phyloP scores from a whole-genome alignment of 1,140 invertebrate species.

The Agraylea sexmaculata region DNA sequence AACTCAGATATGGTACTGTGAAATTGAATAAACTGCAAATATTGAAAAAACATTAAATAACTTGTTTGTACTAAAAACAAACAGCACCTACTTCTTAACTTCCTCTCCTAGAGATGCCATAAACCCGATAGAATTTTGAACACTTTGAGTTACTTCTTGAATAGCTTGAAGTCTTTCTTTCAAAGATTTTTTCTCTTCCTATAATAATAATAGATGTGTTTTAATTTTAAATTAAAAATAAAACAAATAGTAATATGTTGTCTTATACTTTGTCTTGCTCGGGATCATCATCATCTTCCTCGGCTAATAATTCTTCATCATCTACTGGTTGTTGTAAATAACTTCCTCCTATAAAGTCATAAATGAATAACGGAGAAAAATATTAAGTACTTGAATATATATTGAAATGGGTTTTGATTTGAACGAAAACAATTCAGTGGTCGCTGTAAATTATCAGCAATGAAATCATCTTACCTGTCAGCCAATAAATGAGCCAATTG shows the following conservation, averaged over 20 bases:
- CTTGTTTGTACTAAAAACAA: neutral
- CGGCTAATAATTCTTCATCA: constrained; percentile 46
- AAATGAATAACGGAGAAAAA: neutral
- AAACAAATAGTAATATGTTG: constrained; percentile 7
- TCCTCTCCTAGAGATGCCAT: constrained; percentile 85
- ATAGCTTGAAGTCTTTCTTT: constrained; percentile 89
- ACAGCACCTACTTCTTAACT: constrained; percentile 73
- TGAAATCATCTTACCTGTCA: constrained; percentile 40
- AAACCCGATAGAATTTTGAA: constrained; percentile 89
- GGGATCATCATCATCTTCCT: constrained; percentile 68
- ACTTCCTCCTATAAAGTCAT: constrained; percentile 29
- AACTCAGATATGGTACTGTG: constrained; percentile 92
- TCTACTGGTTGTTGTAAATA: constrained; percentile 35
- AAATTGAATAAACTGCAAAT: constrained; percentile 86
- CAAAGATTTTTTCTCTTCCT: constrained; percentile 93
- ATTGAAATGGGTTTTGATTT: too few species aligned
- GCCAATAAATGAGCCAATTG: constrained; percentile 45
- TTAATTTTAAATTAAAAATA: constrained; percentile 7
- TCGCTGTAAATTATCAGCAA: too few species aligned
- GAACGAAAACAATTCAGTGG: too few species aligned
- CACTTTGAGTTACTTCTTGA: constrained; percentile 88
- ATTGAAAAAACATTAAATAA: constrained; percentile 12
- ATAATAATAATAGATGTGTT: constrained; percentile 21
- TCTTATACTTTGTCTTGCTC: constrained; percentile 55
- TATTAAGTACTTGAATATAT: too few species aligned